phyloP scores from a whole-genome alignment of 2,888 invertebrate species.

The Eupithecia dodoneata region DNA sequence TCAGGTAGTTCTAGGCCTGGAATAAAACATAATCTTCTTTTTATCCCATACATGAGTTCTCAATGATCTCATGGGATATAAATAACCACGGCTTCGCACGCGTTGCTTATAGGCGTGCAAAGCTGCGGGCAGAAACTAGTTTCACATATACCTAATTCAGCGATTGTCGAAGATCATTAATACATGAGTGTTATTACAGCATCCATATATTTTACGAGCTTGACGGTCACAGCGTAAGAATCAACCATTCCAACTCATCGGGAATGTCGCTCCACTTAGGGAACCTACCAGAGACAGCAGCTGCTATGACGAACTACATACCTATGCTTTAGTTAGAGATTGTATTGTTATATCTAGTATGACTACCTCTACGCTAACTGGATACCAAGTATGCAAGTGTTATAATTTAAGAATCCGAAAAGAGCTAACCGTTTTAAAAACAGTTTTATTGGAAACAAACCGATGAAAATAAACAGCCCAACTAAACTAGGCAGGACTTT shows the following conservation, averaged over 20 bases:
- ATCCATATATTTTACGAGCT: too few relatives aligned
- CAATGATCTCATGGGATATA: too few relatives aligned
- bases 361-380: not conserved
- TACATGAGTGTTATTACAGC: too few relatives aligned
- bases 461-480: constrained; percentile 5
- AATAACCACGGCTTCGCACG: too few relatives aligned
- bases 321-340: not conserved
- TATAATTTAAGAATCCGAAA: not conserved
- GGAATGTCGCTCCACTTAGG: not conserved
- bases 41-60: too few relatives aligned
- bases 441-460: not conserved
- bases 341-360: not conserved
- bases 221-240: not conserved
- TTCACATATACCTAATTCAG: too few relatives aligned
- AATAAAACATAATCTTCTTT: too few relatives aligned
- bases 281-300: not conserved
- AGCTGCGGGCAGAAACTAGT: too few relatives aligned
- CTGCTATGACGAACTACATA: not conserved
- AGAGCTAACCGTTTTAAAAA: not conserved
- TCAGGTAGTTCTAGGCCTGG: too few relatives aligned
- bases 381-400: not conserved
- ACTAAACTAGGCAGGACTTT: constrained; percentile 12
- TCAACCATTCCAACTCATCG: not conserved
- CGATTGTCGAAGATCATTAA: too few relatives aligned
- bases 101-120: too few relatives aligned